Percentiles rank a stretch among this genome's conserved stretches.
These are phyloP conservation scores for Gonatopus flavifemur DNA, from an alignment of 1,140 invertebrate species.

Conservation along the genomic window DNA sequence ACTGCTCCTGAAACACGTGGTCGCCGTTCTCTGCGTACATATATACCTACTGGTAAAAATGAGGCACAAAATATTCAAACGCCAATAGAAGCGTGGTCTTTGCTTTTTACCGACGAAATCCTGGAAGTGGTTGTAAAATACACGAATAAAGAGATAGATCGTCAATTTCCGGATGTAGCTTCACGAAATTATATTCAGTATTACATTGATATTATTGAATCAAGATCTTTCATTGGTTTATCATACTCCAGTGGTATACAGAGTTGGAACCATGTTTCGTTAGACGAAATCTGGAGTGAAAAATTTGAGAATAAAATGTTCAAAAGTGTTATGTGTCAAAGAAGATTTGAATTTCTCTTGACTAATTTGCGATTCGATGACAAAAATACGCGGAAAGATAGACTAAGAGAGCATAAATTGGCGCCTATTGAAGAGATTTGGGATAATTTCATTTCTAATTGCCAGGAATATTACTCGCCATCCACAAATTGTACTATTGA, in stretches of 20 bases:
- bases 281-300: constrained; percentile 11
- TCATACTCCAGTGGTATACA: no score
- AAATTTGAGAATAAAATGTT: constrained; percentile 17
- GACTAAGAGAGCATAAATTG: constrained; percentile 36
- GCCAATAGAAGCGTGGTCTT: not conserved
- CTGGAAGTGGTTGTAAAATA: not conserved
- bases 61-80: not conserved
- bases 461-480: constrained; percentile 12
- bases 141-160: not conserved
- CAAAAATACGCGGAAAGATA: constrained; percentile 31
- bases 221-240: constrained; percentile 9
- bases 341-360: constrained; percentile 45
- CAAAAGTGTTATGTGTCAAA: constrained; percentile 33
- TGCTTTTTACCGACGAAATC: not conserved
- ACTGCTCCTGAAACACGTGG: not conserved
- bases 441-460: constrained; percentile 30
- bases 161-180: no score
- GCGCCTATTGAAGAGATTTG: constrained; percentile 43
- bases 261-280: constrained; percentile 1
- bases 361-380: constrained; percentile 44
- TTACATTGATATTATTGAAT: constrained; percentile 5
- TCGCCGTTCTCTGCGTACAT: not conserved
- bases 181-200: no score
- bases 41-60: not conserved
- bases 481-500: constrained; percentile 27